Percentiles rank a stretch among this genome's conserved stretches.
These are phyloP conservation scores for Oreochromis spilurus DNA, from an alignment of 2,113 vertebrate species.

Conservation along the genomic window DNA sequence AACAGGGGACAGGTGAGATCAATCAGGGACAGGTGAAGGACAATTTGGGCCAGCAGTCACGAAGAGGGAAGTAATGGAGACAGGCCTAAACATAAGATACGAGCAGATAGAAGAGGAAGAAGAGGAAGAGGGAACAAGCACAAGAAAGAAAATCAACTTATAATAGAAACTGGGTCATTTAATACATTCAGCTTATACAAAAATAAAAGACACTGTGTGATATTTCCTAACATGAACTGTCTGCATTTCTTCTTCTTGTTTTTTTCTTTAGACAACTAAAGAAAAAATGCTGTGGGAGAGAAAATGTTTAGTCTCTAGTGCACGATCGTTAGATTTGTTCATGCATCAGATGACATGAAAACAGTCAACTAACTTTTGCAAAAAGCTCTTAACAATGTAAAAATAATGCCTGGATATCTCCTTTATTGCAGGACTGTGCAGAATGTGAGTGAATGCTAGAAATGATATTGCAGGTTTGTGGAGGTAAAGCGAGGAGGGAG, in stretches of 20 bases:
- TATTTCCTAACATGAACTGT: rapidly evolving
- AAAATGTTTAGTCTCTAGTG: not conserved
- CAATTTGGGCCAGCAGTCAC: not conserved
- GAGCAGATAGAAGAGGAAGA: not conserved
- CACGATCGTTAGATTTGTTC: not conserved
- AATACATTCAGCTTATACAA: not conserved
- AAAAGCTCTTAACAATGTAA: not conserved
- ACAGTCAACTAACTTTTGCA: not conserved
- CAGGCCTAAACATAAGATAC: not conserved
- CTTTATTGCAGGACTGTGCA: not conserved
- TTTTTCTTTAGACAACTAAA: not conserved
- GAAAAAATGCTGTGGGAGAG: not conserved
- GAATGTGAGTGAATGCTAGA: not conserved
- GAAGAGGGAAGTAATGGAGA: not conserved
- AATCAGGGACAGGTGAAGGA: not conserved
- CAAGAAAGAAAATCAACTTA: not conserved
- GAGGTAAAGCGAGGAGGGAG: not conserved
- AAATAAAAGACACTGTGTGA: not conserved
- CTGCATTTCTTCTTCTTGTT: rapidly evolving
- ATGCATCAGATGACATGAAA: not conserved
- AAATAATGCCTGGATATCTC: not conserved
- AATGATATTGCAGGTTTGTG: not conserved
- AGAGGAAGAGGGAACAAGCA: not conserved
- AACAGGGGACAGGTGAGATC: not conserved
- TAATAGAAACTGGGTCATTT: not conserved